Evolutionary conservation across 2,113 vertebrate species (phyloP).

Genomic region (Lutjanus erythropterus): DNA sequence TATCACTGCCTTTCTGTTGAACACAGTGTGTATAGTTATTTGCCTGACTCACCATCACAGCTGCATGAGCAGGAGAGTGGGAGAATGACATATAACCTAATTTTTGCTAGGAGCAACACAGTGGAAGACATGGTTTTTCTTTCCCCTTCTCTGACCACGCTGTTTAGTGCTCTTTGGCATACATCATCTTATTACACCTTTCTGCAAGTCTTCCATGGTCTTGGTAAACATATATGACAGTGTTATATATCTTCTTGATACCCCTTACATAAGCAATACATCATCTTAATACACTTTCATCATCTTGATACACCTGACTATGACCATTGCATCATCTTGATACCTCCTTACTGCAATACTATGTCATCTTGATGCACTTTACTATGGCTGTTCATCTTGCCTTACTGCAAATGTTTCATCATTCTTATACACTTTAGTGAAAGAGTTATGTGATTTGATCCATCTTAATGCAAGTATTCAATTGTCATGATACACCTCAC

Average conservation of each 20-base stretch:
- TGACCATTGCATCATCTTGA: neutral
- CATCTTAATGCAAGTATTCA: neutral
- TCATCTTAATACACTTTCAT: neutral
- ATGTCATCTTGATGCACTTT: neutral
- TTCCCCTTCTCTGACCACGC: neutral
- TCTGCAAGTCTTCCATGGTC: neutral
- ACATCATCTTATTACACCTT: neutral
- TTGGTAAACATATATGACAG: neutral
- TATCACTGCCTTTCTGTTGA: conserved; percentile 15
- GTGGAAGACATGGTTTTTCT: conserved; percentile 1
- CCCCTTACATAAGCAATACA: neutral
- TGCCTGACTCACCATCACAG: neutral
- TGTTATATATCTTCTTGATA: neutral
- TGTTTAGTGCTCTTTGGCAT: neutral
- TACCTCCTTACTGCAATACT: neutral
- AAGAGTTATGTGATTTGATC: too few species aligned
- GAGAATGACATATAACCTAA: conserved; percentile 45
- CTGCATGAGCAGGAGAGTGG: conserved; percentile 5
- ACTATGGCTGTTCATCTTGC: too few species aligned
- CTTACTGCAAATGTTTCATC: neutral
- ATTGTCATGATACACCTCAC: neutral
- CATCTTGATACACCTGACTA: neutral
- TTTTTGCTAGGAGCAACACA: neutral
- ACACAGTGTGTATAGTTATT: neutral
- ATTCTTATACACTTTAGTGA: neutral